phyloP scores from a whole-genome alignment of 2,113 vertebrate species.

The Fregata magnificens region DNA sequence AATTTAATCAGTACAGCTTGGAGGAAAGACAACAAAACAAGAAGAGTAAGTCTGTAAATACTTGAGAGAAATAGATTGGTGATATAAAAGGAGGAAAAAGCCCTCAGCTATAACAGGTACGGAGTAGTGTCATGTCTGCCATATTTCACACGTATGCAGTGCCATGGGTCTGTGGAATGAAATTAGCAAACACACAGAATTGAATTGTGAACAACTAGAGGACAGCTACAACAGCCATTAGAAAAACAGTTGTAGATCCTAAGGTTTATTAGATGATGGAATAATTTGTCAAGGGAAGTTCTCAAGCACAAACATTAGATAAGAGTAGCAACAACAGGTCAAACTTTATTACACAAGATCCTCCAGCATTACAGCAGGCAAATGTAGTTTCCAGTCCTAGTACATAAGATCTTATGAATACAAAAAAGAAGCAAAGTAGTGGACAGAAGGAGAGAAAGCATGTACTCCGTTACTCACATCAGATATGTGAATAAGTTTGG shows the following conservation, averaged over 20 bases:
- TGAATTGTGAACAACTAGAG: not conserved
- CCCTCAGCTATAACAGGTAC: not conserved
- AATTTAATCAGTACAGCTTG: not conserved
- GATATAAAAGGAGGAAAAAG: not conserved
- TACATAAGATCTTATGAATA: not conserved
- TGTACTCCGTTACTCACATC: not conserved
- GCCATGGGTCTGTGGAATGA: not conserved
- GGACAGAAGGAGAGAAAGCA: not conserved
- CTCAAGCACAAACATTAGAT: not conserved
- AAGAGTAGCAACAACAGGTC: not conserved
- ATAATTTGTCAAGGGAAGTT: conserved; percentile 4
- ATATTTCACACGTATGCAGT: not conserved
- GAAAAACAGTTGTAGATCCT: not conserved
- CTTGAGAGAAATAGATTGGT: not conserved
- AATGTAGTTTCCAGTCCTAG: not conserved
- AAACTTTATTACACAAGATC: not conserved
- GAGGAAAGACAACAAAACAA: not conserved
- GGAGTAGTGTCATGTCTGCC: fast-evolving
- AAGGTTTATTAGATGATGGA: not conserved
- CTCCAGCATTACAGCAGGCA: not conserved
- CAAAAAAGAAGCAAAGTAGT: not conserved
- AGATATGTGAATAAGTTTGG: not conserved
- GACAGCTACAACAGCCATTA: not conserved
- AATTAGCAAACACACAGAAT: not conserved
- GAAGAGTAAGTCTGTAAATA: not conserved